These are phyloP conservation scores for Teleiodes luculella DNA, from an alignment of 2,888 invertebrate species.

Conservation along the genomic window DNA sequence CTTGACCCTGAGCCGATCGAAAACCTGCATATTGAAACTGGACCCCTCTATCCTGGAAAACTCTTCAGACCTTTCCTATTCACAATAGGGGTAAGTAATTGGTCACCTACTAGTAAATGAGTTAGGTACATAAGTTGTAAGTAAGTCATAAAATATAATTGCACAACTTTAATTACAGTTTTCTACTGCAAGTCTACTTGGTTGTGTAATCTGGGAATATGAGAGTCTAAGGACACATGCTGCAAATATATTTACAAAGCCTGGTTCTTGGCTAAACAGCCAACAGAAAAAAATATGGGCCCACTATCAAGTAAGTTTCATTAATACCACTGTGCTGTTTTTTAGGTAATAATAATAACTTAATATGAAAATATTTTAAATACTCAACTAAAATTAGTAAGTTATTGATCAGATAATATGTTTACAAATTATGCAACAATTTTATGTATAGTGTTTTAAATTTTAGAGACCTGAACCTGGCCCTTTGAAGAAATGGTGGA, in stretches of 20 bases:
- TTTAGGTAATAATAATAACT: neutral
- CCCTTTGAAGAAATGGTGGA: slow-evolving; percentile 83
- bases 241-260: slow-evolving; percentile 68
- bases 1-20: slow-evolving; percentile 61
- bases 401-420: too few species aligned
- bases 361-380: too few species aligned
- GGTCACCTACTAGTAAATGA: neutral
- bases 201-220: slow-evolving; percentile 93
- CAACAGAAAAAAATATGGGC: slow-evolving; percentile 55
- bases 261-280: slow-evolving; percentile 72
- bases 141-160: neutral
- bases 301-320: slow-evolving; percentile 41
- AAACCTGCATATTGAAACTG: slow-evolving; percentile 57
- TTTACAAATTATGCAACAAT: neutral
- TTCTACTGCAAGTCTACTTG: slow-evolving; percentile 82
- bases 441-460: neutral
- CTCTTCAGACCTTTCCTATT: slow-evolving; percentile 82
- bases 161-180: slow-evolving; percentile 67
- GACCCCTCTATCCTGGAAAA: slow-evolving; percentile 59
- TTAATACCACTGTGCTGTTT: neutral
- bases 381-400: too few species aligned
- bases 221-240: slow-evolving; percentile 82
- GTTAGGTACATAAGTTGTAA: neutral
- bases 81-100: slow-evolving; percentile 78
- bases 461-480: slow-evolving; percentile 43